Percentiles rank a stretch among this genome's conserved stretches.
Conservation (phyloP, 2,113 vertebrate genomes). For the Epinephelus moara region DNA sequence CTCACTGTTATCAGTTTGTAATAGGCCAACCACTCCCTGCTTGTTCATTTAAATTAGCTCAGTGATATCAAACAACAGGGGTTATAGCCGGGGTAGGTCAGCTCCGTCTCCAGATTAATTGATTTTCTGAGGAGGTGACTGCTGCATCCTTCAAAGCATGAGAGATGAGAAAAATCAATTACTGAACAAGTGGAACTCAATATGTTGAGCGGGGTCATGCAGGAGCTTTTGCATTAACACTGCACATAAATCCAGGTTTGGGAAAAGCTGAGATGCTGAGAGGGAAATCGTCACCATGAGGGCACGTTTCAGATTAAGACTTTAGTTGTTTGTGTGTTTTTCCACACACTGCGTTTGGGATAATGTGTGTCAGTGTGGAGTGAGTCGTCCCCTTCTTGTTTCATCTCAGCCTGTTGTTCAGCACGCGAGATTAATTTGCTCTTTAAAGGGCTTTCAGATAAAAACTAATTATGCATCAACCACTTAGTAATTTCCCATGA, state of each 20-base stretch:
- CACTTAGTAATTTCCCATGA: conserved; percentile 63
- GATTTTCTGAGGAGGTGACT: conserved; percentile 67
- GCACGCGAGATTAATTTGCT: conserved; percentile 47
- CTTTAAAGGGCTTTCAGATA: conserved; percentile 60
- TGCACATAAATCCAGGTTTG: conserved; percentile 2
- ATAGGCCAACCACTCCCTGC: conserved; percentile 11
- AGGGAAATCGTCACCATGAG: background rate
- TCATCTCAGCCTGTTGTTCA: conserved; percentile 35
- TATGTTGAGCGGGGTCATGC: conserved; percentile 16
- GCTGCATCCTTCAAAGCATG: conserved; percentile 49
- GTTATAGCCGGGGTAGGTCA: conserved; percentile 50
- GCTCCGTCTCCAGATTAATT: conserved; percentile 60
- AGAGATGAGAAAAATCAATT: conserved; percentile 75
- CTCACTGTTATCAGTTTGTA: conserved; percentile 42
- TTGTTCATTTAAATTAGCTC: conserved; percentile 52
- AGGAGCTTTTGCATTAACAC: background rate
- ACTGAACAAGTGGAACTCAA: conserved; percentile 71
- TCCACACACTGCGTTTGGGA: background rate
- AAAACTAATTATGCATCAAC: conserved; percentile 72
- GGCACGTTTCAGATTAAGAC: background rate
- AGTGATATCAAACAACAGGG: conserved; percentile 60
- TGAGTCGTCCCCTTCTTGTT: background rate
- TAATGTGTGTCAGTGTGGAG: background rate
- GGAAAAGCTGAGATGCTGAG: background rate
- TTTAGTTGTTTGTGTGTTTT: conserved; percentile 7